phyloP scores from a whole-genome alignment of 1,140 invertebrate genomes.

The Trachymyrmex cornetzi region DNA sequence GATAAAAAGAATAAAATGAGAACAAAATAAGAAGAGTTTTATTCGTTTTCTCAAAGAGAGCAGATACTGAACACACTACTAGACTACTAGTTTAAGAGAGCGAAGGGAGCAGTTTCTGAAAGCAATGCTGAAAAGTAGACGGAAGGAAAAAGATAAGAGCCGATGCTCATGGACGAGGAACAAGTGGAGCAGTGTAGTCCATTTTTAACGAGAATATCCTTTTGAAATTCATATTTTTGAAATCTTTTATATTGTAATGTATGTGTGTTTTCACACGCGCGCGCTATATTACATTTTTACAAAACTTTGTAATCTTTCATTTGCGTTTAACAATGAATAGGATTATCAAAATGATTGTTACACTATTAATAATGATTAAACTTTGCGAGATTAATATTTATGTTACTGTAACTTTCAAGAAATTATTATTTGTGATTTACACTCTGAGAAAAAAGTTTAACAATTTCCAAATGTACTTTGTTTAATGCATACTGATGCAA shows the following conservation, averaged over 20 bases:
- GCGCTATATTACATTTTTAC: neutral
- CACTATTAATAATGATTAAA: neutral
- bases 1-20: constrained; percentile 18
- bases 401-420: neutral
- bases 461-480: too few species aligned
- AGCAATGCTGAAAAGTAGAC: constrained; percentile 25
- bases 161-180: neutral
- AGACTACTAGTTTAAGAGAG: neutral
- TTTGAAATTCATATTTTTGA: neutral
- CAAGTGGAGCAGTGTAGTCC: neutral
- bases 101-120: constrained; percentile 34
- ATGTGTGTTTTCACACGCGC: too few species aligned
- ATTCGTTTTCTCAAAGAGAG: constrained; percentile 19
- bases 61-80: constrained; percentile 20
- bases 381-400: neutral
- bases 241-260: neutral
- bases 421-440: neutral
- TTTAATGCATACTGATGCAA: too few species aligned
- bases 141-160: neutral
- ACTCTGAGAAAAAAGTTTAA: too few species aligned
- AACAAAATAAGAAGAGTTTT: constrained; percentile 21
- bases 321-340: neutral
- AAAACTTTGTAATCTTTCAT: neutral
- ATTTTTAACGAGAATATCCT: neutral
- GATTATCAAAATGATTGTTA: neutral